These are phyloP conservation scores for Ascidia mentula DNA, from an alignment of 23 tunicate genomes.

Conservation along the genomic window DNA sequence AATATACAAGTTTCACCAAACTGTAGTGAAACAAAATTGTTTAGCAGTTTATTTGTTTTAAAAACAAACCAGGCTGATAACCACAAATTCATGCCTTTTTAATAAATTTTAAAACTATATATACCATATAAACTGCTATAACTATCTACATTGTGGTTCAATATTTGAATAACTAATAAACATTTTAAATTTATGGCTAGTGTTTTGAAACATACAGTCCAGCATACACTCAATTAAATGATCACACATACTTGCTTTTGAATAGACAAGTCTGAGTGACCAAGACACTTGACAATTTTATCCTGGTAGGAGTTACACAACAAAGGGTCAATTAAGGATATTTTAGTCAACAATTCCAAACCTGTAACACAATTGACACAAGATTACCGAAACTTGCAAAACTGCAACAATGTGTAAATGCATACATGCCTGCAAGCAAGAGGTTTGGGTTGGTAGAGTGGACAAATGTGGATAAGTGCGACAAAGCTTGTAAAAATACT, in stretches of 20 bases:
- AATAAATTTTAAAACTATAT: too few relatives aligned
- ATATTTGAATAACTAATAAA: too few relatives aligned
- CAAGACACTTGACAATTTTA: conserved; percentile 7
- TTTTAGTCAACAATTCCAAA: conserved; percentile 17
- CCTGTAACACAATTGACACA: neutral
- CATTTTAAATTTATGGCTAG: too few relatives aligned
- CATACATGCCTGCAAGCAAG: conserved; percentile 21
- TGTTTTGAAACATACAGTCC: too few relatives aligned
- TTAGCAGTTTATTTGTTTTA: too few relatives aligned
- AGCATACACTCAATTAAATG: too few relatives aligned
- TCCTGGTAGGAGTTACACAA: conserved; percentile 28
- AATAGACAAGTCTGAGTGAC: conserved; percentile 26
- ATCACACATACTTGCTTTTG: conserved; percentile 33
- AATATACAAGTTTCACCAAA: too few relatives aligned
- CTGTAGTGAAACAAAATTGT: too few relatives aligned
- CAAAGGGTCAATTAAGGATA: conserved; percentile 25
- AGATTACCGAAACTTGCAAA: neutral
- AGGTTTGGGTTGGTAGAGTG: conserved; percentile 28
- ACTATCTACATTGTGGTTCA: too few relatives aligned
- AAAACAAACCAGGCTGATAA: too few relatives aligned
- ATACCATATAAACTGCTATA: too few relatives aligned
- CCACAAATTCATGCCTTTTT: too few relatives aligned
- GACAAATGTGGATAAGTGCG: conserved; percentile 13
- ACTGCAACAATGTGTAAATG: neutral
- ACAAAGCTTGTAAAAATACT: conserved; percentile 13